Evolutionary conservation across 92 coral and sea anemone species (phyloP).

Genomic region (Phenganax marumi): DNA sequence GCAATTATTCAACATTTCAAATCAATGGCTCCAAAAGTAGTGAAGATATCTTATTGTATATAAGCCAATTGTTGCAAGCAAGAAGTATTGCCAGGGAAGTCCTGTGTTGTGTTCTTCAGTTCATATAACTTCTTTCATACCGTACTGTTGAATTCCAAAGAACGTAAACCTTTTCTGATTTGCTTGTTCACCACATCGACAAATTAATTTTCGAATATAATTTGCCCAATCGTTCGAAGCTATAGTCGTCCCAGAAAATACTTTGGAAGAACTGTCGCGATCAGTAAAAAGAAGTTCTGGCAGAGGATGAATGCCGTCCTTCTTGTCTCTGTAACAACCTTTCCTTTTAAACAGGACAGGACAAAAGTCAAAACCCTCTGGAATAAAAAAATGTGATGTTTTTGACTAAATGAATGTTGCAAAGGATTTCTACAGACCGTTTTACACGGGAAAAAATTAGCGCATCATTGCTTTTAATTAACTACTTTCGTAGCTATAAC

Average conservation of each 20-base stretch:
- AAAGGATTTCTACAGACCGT: no score
- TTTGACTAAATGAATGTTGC: no score
- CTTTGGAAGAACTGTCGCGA: constrained; percentile 2
- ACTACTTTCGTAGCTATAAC: no score
- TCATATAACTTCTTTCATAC: neutral
- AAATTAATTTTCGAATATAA: constrained; percentile 16
- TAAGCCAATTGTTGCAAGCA: neutral
- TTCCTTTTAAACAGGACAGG: constrained; percentile 22
- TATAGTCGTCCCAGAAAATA: constrained; percentile 25
- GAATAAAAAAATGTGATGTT: neutral
- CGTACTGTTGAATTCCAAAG: constrained; percentile 33
- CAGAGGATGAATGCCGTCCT: constrained; percentile 19
- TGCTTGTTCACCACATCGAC: constrained; percentile 42
- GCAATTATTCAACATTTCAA: no score
- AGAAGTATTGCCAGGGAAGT: neutral
- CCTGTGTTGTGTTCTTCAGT: neutral
- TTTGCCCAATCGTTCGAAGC: constrained; percentile 24
- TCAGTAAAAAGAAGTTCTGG: constrained; percentile 38
- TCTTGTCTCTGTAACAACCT: constrained; percentile 38
- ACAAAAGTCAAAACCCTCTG: constrained; percentile 28
- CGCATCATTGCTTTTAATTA: no score
- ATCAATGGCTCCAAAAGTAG: no score
- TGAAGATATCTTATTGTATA: no score
- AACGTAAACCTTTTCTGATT: constrained; percentile 20
- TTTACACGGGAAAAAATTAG: no score